phyloP scores from a whole-genome alignment of 2,797 vertebrate species.

The Astyanax mexicanus region DNA sequence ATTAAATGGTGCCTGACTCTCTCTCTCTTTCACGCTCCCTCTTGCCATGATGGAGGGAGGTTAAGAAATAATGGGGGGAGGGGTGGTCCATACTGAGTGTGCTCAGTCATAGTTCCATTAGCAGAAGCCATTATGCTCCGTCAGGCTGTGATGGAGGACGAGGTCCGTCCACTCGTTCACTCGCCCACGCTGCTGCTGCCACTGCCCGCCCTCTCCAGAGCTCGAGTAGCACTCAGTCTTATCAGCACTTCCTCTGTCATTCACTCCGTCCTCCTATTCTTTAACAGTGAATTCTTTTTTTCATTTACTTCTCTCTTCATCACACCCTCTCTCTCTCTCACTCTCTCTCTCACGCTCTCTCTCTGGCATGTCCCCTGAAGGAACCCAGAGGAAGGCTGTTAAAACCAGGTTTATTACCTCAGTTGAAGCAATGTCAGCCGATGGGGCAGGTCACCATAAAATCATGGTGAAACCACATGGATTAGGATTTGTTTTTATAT shows the following conservation, averaged over 20 bases:
- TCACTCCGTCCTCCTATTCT: neutral
- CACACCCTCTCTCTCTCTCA: neutral
- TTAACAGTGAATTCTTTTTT: neutral
- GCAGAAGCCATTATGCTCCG: neutral
- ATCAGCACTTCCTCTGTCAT: neutral
- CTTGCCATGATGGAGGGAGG: neutral
- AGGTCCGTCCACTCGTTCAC: conserved; percentile 51
- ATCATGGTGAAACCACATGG: neutral
- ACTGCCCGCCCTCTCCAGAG: conserved; percentile 13
- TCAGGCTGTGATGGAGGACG: conserved; percentile 9
- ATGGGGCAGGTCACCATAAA: neutral
- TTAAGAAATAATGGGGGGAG: neutral
- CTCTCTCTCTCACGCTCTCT: neutral
- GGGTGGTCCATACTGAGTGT: neutral
- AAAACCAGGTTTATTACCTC: neutral
- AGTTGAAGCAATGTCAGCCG: neutral
- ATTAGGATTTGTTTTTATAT: too few species aligned
- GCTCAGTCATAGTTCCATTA: conserved; percentile 35
- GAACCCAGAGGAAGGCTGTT: neutral
- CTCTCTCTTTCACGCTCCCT: too few species aligned
- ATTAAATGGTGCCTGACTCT: too few species aligned
- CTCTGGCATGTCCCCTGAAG: neutral
- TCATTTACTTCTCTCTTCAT: neutral
- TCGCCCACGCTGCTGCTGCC: conserved; percentile 1
- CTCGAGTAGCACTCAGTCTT: conserved; percentile 1